Evolutionary conservation across 1,140 invertebrate species (phyloP).

Genomic region (Argopecten irradians): DNA sequence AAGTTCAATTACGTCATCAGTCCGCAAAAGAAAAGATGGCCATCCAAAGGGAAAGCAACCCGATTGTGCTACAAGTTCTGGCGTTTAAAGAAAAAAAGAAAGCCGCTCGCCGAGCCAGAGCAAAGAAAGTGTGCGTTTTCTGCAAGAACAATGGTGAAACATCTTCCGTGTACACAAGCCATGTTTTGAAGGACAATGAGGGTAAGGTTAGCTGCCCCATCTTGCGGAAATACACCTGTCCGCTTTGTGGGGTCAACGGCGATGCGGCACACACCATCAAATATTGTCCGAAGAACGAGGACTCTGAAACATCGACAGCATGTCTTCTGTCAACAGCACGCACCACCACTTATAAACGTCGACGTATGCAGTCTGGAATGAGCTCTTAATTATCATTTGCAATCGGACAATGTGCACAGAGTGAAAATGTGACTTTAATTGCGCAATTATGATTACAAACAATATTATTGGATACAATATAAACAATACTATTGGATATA

Average conservation of each 20-base stretch:
- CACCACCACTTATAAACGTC: neutral
- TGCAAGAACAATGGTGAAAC: constrained; percentile 81
- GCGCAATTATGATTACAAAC: neutral
- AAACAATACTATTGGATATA: too few relatives aligned
- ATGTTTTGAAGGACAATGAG: constrained; percentile 72
- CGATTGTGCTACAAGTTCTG: constrained; percentile 47
- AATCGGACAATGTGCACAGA: neutral
- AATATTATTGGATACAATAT: neutral
- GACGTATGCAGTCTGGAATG: neutral
- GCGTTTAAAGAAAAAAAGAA: constrained; percentile 54
- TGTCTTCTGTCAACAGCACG: neutral
- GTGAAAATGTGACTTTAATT: neutral
- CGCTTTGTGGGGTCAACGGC: constrained; percentile 78
- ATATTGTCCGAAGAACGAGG: constrained; percentile 70
- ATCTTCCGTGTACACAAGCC: constrained; percentile 76
- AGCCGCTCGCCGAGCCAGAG: constrained; percentile 37
- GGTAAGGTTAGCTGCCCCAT: constrained; percentile 79
- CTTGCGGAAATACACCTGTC: constrained; percentile 78
- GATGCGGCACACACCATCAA: constrained; percentile 79
- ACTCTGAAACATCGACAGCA: neutral
- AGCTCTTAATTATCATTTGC: neutral
- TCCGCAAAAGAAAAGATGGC: constrained; percentile 40
- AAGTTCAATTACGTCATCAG: constrained; percentile 46
- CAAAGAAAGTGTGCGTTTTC: constrained; percentile 72
- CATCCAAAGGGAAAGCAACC: constrained; percentile 48